Base-by-base conservation (phyloP, 2,888 invertebrate species). In the Alviniconcha strummeri region DNA sequence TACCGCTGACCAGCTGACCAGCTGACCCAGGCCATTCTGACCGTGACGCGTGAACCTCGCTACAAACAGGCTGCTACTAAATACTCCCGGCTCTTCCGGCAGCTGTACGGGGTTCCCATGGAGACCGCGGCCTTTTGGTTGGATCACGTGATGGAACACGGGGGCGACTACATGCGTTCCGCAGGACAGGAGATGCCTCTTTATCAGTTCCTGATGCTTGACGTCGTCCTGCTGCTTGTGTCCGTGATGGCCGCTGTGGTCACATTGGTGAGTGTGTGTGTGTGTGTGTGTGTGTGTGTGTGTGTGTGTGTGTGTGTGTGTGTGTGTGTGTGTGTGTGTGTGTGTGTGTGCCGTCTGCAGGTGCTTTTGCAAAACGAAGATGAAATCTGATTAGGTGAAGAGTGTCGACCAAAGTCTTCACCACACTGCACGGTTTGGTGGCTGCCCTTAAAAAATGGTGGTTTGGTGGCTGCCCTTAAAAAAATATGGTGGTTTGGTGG, bases 141-240 rank as follows among this genome's bases (percentile, higher is more conserved):
- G 13, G 90, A 90, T 78, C 88, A 90, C 80, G 87, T 90, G 75
- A 84, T 90, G 13, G 83, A 87, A 83, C 87, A 87, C 87, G 90
- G 90, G 55, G 87, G 86, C 19, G 57, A 71, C 13, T 86, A 89
- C 80, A 76, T 90, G 52, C 83, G 86, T 13, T 87, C 90, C 1
- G 15, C 85, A 54, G 86, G 84, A 2, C 77, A 83, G 52, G 83
- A 88, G 52, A 81, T 89, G 82, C 88, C 88, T 4, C 86, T 87
- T 82, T 89, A 89, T 71, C 85, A 89, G 74, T 90, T 85, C 83
- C 55, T 87, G n/a, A 80, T 85, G 75, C 13, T 89, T 60, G 90
- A 90, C 71, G 84, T 87, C 5, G 11, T 86, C 5, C 52, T 60
- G 3, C 74, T 83, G 55, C 13, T 85, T 15, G 8, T 69, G 7